Percentiles rank a stretch among this genome's conserved stretches.
These are phyloP conservation scores for Axis porcinus DNA, from an alignment of 2,113 vertebrate genomes.

Conservation along the genomic window DNA sequence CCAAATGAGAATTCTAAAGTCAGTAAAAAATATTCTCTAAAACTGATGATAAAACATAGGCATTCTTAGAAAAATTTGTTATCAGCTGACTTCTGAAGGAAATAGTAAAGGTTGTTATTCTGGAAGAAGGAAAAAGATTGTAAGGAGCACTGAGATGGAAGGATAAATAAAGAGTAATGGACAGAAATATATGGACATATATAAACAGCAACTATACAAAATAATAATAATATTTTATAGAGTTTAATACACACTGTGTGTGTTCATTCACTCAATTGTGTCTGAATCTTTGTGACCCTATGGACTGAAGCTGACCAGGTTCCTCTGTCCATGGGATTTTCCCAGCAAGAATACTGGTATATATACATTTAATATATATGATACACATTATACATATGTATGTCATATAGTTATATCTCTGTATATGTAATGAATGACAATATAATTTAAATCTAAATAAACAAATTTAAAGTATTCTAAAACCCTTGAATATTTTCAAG, in stretches of 20 bases:
- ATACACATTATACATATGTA: neutral
- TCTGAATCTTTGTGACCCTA: rapidly evolving
- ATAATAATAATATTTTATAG: neutral
- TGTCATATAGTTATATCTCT: neutral
- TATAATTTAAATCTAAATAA: neutral
- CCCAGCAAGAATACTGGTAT: neutral
- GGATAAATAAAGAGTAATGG: neutral
- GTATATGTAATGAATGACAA: neutral
- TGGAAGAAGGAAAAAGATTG: neutral
- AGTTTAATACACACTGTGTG: neutral
- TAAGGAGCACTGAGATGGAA: neutral
- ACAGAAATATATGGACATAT: neutral
- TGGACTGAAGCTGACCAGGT: neutral
- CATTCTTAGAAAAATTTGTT: neutral
- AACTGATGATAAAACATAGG: neutral
- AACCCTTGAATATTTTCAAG: neutral
- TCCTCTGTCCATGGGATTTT: neutral
- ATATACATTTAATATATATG: neutral
- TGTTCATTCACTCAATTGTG: neutral
- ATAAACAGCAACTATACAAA: neutral
- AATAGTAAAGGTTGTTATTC: neutral
- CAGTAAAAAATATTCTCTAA: neutral
- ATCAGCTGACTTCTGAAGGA: neutral
- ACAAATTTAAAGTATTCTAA: neutral
- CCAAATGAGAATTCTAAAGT: neutral